Base-by-base conservation (phyloP, 2,888 invertebrate species). In the Selenia dentaria region DNA sequence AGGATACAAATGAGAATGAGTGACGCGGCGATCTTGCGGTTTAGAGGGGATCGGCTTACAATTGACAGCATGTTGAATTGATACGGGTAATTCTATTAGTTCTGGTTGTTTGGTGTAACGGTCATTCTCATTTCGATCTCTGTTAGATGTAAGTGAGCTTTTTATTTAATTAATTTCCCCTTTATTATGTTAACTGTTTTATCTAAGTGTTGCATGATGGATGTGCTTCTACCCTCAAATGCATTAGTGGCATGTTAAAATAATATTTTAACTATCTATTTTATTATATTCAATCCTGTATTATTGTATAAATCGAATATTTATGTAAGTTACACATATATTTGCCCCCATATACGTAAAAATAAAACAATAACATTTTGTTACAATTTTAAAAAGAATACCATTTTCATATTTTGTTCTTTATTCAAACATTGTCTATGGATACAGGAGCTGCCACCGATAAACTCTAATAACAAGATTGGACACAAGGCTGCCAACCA, bases 101-200 rank as follows among this genome's bases (percentile, higher is more conserved):
- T 29, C 27, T 74, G 66, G 67, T 57, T 50, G 54, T 57, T 54
- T 68, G 74, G 78, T 71, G 67, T 62, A 59, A 58, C 68, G 86
- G 83, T 78, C 86, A 88, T 89, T 89, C 88, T 89, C 88, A 83
- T 86, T 88, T 88, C 65, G 70, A 87, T 88, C 85, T 83, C 9
- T 28, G 24, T 58, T 64, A 68, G 60, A 51, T 54, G 13, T 73
- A 63, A 74, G 67, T 62, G 51, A 48, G 55, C 68, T 73, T 71
- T 74, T 74, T 58, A 65, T 59, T 62, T 33, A 62, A 62, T 73
- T 67, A 68, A 64, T 68, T 54, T 59, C 66, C 61, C 67, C 62
- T 2, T 16, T 60, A 57, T 71, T 16, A n/a, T 73, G 31, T 68
- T 62, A 64, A 65, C 51, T 57, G 66, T 68, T 72, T 69, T 59